Percentiles rank a stretch among this genome's conserved stretches.
phyloP scores from a whole-genome alignment of 2,888 invertebrate genomes.

The Dione vanillae region DNA sequence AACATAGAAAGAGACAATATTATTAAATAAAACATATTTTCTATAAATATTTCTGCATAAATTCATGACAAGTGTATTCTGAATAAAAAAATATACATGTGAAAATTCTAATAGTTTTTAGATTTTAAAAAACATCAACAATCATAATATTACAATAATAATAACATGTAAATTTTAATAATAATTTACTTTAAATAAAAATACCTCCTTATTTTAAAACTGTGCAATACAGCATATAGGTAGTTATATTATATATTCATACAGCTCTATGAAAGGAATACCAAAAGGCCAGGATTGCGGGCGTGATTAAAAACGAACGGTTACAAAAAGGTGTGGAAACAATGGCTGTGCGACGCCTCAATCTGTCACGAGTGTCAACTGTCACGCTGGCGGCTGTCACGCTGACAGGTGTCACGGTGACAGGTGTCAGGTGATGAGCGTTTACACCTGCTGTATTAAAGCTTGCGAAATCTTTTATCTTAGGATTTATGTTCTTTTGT shows the following conservation, averaged over 20 bases:
- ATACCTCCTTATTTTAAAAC: not conserved
- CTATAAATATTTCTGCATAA: no score
- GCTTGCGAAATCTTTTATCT: constrained; percentile 37
- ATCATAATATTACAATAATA: no score
- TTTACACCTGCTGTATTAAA: constrained; percentile 54
- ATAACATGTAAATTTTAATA: not conserved
- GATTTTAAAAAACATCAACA: no score
- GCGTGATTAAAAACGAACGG: constrained; percentile 55
- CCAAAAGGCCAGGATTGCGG: constrained; percentile 41
- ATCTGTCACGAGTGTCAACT: constrained; percentile 73
- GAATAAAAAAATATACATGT: no score
- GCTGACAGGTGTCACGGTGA: constrained; percentile 52
- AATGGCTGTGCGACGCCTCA: constrained; percentile 67
- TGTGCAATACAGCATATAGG: not conserved
- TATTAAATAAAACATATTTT: no score
- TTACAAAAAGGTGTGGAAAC: constrained; percentile 58
- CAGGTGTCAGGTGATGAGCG: constrained; percentile 53
- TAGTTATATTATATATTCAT: not conserved
- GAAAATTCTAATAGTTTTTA: no score
- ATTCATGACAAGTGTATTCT: no score
- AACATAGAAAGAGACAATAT: no score
- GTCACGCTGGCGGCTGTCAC: constrained; percentile 66
- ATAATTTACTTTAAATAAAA: not conserved
- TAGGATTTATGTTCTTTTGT: constrained; percentile 21
- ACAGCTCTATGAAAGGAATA: constrained; percentile 22